A percentile compares a stretch with the other conserved stretches of the same genome.
Conservation (phyloP, 2,888 invertebrate species). For the Resseliella maxima region DNA sequence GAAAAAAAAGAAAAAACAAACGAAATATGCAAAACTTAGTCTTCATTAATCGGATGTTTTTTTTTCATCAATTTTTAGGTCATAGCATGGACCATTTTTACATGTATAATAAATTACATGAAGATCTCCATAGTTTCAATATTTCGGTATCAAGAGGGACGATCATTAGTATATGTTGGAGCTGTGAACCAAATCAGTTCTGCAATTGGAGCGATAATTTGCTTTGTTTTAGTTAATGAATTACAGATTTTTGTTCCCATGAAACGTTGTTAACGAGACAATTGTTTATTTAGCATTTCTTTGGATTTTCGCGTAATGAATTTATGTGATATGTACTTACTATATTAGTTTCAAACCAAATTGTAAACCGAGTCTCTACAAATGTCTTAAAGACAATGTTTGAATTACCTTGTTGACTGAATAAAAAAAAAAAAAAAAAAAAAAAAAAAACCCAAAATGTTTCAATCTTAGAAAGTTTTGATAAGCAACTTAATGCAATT, state of each 20-base stretch:
- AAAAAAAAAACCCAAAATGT: too few species aligned
- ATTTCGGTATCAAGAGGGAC: constrained; percentile 78
- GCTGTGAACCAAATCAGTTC: constrained; percentile 82
- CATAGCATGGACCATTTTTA: constrained; percentile 75
- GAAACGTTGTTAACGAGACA: constrained; percentile 64
- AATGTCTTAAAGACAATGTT: too few species aligned
- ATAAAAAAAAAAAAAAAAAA: too few species aligned
- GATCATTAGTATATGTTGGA: constrained; percentile 82
- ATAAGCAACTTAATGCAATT: too few species aligned
- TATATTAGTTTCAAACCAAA: too few species aligned
- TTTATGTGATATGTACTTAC: neutral
- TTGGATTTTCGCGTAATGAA: neutral
- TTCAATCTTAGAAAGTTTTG: too few species aligned
- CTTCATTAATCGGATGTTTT: neutral
- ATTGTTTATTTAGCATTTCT: neutral
- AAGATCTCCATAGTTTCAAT: constrained; percentile 83
- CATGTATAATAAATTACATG: constrained; percentile 78
- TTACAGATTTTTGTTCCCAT: constrained; percentile 71
- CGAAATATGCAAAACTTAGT: neutral
- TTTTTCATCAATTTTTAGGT: constrained; percentile 71
- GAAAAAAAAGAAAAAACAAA: too few species aligned
- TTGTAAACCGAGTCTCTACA: too few species aligned
- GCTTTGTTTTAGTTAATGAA: constrained; percentile 78
- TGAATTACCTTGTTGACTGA: too few species aligned
- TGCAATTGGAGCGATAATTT: constrained; percentile 76